Evolutionary conservation across 2,888 invertebrate genomes (phyloP), one percentile per base, ranked within the genome.

Genomic region (Autographa gamma): DNA sequence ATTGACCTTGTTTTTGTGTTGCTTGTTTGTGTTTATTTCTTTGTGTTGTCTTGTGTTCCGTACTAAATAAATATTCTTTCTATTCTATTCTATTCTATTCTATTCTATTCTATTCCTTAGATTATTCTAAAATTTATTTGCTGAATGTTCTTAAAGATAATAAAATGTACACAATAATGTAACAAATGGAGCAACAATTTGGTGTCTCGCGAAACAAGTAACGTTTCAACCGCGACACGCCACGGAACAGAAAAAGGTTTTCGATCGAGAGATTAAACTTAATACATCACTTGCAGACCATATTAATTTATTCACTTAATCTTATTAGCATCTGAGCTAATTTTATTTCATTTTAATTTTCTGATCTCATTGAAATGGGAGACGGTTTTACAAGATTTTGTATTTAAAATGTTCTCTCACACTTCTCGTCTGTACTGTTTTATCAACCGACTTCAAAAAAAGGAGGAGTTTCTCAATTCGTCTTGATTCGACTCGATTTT

Each of bases 201-300:
- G 14, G 25, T 25, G 54, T 56, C 7, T 56, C n/a, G 11, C 54
- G 11, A 19, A 11, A 25, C 19, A 56, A 56, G 54, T 25, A 56
- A 13, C 54, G 54, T 56, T 11, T 11, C 4, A 13, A 5, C 18
- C 18, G 19, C 54, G 25, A 56, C 16, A 32, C 16, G 31, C 32
- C 13, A 11, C 43, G 54, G 13, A 41, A 48, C 31, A 31, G n/a
- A 19, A n/a, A 32, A 52, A 48, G 16, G 8, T 32, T 18, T n/a
- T 25, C 54, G 64, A 74, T 74, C 54, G 59, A 52, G 19, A 56
- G 74, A 70, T 76, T 60, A 54, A 11, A 48, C 65, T 60, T 48
- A 71, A 63, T 54, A 58, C 60, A 66, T 56, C 58, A 34, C 14
- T 19, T 43, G 54, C 43, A 54, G 54, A 63, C 71, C 63, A 16